Base-by-base conservation (phyloP, 2,888 invertebrate genomes). In the Nemotelus pantherinus region DNA sequence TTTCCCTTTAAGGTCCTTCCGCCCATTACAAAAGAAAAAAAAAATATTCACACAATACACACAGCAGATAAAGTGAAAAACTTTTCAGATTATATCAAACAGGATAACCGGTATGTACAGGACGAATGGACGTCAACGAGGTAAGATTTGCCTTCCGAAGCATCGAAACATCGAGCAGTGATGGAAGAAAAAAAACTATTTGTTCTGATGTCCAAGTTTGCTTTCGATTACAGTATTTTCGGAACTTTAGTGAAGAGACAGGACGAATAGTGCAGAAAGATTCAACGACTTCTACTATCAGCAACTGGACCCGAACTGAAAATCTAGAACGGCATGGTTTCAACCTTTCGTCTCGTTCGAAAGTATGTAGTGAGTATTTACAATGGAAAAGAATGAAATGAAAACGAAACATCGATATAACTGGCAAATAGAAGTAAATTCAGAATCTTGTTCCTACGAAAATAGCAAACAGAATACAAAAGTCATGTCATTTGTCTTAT, bases 401-500 rank as follows among this genome's bases (percentile, higher is more conserved):
- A 7, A 6, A 53, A 63, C 9, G 63, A 63, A 43, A 63, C 25
- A 25, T 25, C 25, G 25, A 25, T 25, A 25, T 25, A 25, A 25
- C 25, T 25, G 25, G 25, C 25, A 63, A 63, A 63, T 43, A 63
- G 63, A 57, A 43, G 2, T 63, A 63, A 63, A 63, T 4, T 63
- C 43, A 10, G 63, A 63, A 43, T 63, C 41, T 39, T 63, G 63
- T 63, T 57, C 43, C 2, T 3, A 43, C 3, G n/a, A 25, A 63
- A 63, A 63, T 63, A 63, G 39, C 63, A 63, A 63, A 63, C 1
- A 43, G 63, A 43, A 43, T 43, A 63, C 41, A 63, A 43, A 63
- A 63, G 63, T 63, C 63, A 63, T 63, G 63, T 63, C 63, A 63
- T 63, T 43, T 63, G 63, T 63, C 63, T 63, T 63, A 63, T 43